phyloP scores from a whole-genome alignment of 2,888 invertebrate genomes.

The Phengaris arion region DNA sequence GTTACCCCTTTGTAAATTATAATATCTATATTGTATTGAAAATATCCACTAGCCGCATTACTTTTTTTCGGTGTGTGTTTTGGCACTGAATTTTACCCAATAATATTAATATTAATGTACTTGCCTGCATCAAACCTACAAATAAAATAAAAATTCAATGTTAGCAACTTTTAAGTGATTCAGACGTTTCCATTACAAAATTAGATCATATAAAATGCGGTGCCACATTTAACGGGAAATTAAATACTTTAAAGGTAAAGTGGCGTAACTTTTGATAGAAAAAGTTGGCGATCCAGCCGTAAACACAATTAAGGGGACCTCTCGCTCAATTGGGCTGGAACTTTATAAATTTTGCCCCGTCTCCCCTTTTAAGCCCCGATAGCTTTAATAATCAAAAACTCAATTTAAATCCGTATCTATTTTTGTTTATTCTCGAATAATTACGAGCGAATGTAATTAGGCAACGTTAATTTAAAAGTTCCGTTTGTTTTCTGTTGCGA shows the following conservation, averaged over 20 bases:
- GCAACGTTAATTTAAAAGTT: background rate
- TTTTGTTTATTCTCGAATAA: slow-evolving; percentile 21
- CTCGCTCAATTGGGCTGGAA: slow-evolving; percentile 56
- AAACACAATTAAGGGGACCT: slow-evolving; percentile 66
- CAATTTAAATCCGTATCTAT: slow-evolving; percentile 35
- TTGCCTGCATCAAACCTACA: background rate
- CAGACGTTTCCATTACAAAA: slow-evolving; percentile 30
- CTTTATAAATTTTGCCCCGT: slow-evolving; percentile 54
- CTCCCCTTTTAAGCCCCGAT: slow-evolving; percentile 46
- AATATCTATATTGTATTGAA: no score
- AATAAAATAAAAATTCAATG: background rate
- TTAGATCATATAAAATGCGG: slow-evolving; percentile 30
- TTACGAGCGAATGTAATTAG: slow-evolving; percentile 27
- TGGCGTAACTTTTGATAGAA: slow-evolving; percentile 49
- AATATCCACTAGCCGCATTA: no score
- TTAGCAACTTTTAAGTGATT: background rate
- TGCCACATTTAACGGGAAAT: slow-evolving; percentile 40
- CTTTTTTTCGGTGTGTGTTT: no score
- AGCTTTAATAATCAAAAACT: slow-evolving; percentile 58
- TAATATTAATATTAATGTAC: no score
- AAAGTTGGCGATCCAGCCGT: slow-evolving; percentile 65
- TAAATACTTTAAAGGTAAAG: slow-evolving; percentile 38
- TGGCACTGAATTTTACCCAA: no score
- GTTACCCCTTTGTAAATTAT: no score
- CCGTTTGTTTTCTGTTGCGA: background rate